Conservation (phyloP, 92 coral and sea anemone genomes). For the Isaurus tuberculatus region DNA sequence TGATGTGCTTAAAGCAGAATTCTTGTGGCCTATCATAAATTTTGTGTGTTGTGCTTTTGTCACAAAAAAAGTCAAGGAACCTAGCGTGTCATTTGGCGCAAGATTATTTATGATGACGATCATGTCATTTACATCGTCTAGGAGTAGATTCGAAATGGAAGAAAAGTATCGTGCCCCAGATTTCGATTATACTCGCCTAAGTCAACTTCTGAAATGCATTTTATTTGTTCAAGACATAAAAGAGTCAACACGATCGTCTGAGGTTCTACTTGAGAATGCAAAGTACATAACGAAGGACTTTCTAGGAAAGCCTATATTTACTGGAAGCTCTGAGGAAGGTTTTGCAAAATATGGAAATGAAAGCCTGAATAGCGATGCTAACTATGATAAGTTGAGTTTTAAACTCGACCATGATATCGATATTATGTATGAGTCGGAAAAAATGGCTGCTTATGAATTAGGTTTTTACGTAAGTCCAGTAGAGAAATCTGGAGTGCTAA, state of each 20-base stretch:
- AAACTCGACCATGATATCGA: constrained; percentile 11
- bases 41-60: constrained; percentile 11
- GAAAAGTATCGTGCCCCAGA: not conserved
- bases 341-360: constrained; percentile 26
- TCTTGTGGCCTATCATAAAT: not conserved
- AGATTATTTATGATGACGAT: not conserved
- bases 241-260: constrained; percentile 8
- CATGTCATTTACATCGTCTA: not conserved
- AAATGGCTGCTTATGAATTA: constrained; percentile 15
- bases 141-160: not conserved
- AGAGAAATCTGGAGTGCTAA: constrained; percentile 14
- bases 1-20: not conserved
- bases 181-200: not conserved
- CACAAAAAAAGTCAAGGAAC: not conserved
- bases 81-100: not conserved
- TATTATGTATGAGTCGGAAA: not conserved
- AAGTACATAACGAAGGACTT: not conserved
- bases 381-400: constrained; percentile 6
- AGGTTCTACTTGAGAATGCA: constrained; percentile 22
- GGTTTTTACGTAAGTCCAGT: not conserved
- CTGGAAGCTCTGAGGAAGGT: constrained; percentile 39
- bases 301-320: constrained; percentile 23
- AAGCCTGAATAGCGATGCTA: not conserved
- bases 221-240: constrained; percentile 27
- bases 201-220: constrained; percentile 26